These are phyloP conservation scores for Cricetomys ansorgei DNA, from an alignment of 2,113 vertebrate species.

Conservation along the genomic window DNA sequence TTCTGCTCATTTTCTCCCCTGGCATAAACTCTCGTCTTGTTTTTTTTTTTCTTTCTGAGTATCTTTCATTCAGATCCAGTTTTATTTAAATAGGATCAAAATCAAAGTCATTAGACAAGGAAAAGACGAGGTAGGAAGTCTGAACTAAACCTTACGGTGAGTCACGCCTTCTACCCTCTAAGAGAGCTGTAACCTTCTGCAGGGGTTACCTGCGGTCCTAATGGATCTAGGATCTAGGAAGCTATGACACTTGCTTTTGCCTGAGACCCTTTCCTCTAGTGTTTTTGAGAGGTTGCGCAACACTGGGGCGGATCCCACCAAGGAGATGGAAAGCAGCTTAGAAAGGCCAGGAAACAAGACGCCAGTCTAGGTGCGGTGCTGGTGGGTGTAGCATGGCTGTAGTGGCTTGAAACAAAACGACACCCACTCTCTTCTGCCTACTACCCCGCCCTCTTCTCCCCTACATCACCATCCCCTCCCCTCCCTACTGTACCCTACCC, in stretches of 20 bases:
- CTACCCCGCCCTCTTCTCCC: accelerated
- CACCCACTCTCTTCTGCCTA: neutral
- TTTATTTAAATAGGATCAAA: conserved; percentile 35
- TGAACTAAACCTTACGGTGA: neutral
- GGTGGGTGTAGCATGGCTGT: neutral
- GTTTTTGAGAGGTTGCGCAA: neutral
- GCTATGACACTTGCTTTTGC: neutral
- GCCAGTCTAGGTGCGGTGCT: neutral
- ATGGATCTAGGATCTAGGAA: neutral
- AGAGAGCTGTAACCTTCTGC: neutral
- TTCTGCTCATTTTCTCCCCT: neutral
- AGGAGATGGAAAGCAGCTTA: neutral
- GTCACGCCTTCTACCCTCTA: neutral
- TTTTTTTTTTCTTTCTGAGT: no score
- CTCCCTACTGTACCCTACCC: neutral
- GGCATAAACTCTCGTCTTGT: neutral
- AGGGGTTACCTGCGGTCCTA: neutral
- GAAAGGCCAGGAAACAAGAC: neutral
- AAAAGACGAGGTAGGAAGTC: neutral
- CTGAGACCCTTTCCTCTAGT: neutral
- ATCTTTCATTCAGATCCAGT: neutral
- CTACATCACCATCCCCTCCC: no score
- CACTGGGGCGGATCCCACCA: neutral
- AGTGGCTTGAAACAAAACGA: neutral
- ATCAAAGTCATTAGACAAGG: neutral